Conservation (phyloP, 2,113 vertebrate genomes). For the Pelmatolapia mariae region DNA sequence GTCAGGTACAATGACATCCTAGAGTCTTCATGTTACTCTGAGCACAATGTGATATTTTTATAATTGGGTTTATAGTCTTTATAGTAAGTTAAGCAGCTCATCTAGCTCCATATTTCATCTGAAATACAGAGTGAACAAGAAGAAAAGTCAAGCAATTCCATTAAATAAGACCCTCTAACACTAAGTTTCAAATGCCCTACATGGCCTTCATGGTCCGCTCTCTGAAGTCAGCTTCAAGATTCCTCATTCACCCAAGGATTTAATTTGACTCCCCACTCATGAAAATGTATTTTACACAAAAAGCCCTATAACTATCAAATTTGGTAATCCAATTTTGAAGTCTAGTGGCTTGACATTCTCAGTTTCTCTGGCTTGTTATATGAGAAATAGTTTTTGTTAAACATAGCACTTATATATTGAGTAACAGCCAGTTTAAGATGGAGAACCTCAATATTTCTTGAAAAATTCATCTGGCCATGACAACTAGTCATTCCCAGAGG, state of each 20-base stretch:
- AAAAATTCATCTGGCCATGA: not conserved
- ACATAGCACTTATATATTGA: not conserved
- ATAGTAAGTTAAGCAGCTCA: not conserved
- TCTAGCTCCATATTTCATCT: not conserved
- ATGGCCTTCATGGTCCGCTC: not conserved
- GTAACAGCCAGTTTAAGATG: not conserved
- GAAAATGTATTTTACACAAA: constrained; percentile 8
- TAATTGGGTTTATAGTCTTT: not conserved
- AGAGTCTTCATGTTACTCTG: not conserved
- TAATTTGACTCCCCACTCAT: constrained; percentile 1
- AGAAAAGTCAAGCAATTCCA: not conserved
- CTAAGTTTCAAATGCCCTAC: not conserved
- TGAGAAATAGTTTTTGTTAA: not conserved
- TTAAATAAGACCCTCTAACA: not conserved
- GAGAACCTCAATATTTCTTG: not conserved
- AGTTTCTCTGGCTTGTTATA: not conserved
- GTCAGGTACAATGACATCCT: not conserved
- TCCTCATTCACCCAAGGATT: not conserved
- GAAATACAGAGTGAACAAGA: not conserved
- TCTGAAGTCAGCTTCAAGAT: not conserved
- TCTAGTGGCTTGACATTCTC: not conserved
- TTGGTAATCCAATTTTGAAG: not conserved
- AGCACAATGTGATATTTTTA: not conserved
- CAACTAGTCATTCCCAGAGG: not conserved
- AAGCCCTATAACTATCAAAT: not conserved